Evolutionary conservation across 2,797 vertebrate species (phyloP).

Genomic region (Pseudochirops corinnae): DNA sequence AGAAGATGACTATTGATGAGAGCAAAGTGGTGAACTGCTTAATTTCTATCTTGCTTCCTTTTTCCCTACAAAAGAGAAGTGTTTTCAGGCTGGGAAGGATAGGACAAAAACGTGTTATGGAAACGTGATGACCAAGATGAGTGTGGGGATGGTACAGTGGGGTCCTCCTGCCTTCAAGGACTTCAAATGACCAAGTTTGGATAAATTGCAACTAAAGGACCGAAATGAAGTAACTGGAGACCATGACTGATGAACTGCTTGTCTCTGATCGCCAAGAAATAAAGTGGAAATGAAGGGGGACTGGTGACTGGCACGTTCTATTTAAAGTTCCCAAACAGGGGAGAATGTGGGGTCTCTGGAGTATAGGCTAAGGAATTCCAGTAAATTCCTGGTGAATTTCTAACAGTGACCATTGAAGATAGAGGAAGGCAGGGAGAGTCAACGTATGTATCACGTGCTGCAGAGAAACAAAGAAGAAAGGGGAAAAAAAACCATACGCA

Average conservation of each 20-base stretch:
- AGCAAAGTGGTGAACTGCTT: neutral
- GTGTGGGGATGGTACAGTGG: neutral
- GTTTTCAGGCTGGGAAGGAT: neutral
- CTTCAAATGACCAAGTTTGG: neutral
- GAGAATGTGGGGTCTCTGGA: neutral
- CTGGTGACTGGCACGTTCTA: neutral
- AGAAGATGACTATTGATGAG: neutral
- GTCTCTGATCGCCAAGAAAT: neutral
- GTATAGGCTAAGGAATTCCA: neutral
- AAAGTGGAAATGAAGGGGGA: neutral
- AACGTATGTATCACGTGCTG: neutral
- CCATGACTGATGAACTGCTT: neutral
- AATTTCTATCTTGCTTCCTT: neutral
- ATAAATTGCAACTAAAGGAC: neutral
- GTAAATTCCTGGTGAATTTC: neutral
- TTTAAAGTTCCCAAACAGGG: neutral
- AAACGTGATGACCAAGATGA: neutral
- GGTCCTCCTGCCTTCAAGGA: neutral
- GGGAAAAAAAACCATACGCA: neutral
- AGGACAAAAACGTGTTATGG: neutral
- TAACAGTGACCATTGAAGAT: neutral
- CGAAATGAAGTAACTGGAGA: neutral
- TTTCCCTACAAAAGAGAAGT: neutral
- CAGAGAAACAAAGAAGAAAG: neutral
- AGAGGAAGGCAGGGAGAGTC: neutral